Evolutionary conservation across 1,140 invertebrate species (phyloP), one percentile per base, ranked within the genome.

Genomic region (Drosophila teissieri): DNA sequence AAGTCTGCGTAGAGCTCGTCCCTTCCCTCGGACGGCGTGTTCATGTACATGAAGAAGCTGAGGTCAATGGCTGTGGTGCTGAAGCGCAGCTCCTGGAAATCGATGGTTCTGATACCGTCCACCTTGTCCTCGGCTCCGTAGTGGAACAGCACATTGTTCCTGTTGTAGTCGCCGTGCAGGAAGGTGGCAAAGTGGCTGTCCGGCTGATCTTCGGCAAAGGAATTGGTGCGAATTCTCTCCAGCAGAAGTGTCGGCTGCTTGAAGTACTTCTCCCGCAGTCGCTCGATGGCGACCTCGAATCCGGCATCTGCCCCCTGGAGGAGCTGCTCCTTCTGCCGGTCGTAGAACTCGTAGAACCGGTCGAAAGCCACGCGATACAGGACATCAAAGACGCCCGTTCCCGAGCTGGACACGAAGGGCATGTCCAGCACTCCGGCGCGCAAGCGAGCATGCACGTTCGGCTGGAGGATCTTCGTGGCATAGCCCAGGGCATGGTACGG

Each of bases 131-230:
- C 42, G 2, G 0, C 45, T 5, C 48, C 60, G 24, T 84, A 73
- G 40, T 73, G 85, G 48, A 92, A 92, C 2, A 92, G 58, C 3
- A 92, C 90, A 73, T 92, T 92, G 67, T 92, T 92, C 6, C 91
- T 84, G 63, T 92, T 92, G 51, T 73, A 92, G 40, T 92, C 91
- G 31, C 91, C 91, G 49, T 92, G 91, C n/a, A 91, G 56, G 11
- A 92, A 78, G 4, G 83, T 91, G 12, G 72, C 70, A 46, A 92
- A 92, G 5, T 64, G 7, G 6, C 53, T 63, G 27, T 91, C 90
- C 14, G 62, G 40, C 17, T 80, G 80, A 6, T 62, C 49, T 1
- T 45, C 57, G 34, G 64, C 63, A 10, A 48, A 60, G 3, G 80
- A 46, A 0, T 14, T 22, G n/a, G 53, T 86, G 22, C 85, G 74